phyloP scores from a whole-genome alignment of 2,797 vertebrate species.

The Neosilurus hyrtlii region DNA sequence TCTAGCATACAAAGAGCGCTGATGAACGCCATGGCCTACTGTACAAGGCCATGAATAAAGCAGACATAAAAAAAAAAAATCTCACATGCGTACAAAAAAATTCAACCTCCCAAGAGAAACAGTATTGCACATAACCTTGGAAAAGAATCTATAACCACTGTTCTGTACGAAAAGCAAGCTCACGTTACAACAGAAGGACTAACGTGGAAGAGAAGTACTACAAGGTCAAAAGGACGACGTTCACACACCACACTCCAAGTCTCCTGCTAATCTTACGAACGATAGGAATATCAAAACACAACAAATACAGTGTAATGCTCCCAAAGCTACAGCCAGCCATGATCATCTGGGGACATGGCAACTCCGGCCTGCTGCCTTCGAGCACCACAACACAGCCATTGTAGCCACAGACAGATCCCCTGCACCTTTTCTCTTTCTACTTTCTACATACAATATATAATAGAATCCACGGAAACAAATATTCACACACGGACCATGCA shows the following conservation, averaged over 20 bases:
- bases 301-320: slow-evolving; percentile 68
- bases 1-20: slow-evolving; percentile 49
- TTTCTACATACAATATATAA: slow-evolving; percentile 67
- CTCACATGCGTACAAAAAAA: slow-evolving; percentile 47
- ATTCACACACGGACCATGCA: slow-evolving; percentile 77
- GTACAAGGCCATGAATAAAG: slow-evolving; percentile 59
- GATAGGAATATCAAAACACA: slow-evolving; percentile 70
- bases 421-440: slow-evolving; percentile 39
- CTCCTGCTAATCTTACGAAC: slow-evolving; percentile 63
- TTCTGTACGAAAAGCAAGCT: slow-evolving; percentile 39
- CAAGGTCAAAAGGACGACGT: slow-evolving; percentile 67
- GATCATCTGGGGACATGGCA: slow-evolving; percentile 29
- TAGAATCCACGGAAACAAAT: slow-evolving; percentile 75
- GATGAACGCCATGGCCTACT: slow-evolving; percentile 47
- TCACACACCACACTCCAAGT: slow-evolving; percentile 62
- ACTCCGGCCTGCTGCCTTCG: slow-evolving; percentile 29
- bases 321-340: slow-evolving; percentile 60
- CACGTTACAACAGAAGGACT: slow-evolving; percentile 68
- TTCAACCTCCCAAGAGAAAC: slow-evolving; percentile 52
- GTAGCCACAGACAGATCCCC: slow-evolving; percentile 32
- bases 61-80: slow-evolving; percentile 31
- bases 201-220: slow-evolving; percentile 66
- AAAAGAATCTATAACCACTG: slow-evolving; percentile 19
- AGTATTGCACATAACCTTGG: slow-evolving; percentile 73
- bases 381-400: slow-evolving; percentile 22